phyloP scores from a whole-genome alignment of 2,888 invertebrate genomes.

The Torymus tubicola region DNA sequence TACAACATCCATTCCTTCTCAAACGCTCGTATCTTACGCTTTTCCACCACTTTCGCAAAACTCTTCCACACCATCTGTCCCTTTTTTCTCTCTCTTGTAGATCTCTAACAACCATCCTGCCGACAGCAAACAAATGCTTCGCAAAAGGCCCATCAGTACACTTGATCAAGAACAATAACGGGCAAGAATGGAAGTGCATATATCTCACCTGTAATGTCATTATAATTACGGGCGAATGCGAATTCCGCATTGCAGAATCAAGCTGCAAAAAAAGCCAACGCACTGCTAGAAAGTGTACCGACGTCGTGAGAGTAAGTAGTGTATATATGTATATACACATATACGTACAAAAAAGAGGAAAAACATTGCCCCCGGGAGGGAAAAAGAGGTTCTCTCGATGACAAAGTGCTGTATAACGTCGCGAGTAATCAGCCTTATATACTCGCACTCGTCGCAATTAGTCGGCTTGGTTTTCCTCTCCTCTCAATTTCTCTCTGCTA shows the following conservation, averaged over 20 bases:
- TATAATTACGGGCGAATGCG: conserved; percentile 21
- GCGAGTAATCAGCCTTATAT: background rate
- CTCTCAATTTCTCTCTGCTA: conserved; percentile 29
- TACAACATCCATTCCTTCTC: no score
- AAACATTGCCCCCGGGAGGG: background rate
- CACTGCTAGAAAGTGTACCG: conserved; percentile 47
- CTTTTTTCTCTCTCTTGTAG: no score
- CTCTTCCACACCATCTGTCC: no score
- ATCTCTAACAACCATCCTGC: no score
- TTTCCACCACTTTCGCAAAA: no score
- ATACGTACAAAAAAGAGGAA: background rate
- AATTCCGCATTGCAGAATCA: conserved; percentile 36
- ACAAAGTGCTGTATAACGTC: conserved; percentile 34
- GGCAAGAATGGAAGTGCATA: background rate
- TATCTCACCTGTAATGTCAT: conserved; percentile 21
- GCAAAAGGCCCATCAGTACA: no score
- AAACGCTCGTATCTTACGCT: no score
- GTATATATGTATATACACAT: background rate
- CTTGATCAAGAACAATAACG: no score
- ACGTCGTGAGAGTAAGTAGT: background rate
- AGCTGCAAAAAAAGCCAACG: conserved; percentile 1
- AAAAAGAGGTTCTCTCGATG: conserved; percentile 15
- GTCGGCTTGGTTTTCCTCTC: conserved; percentile 9
- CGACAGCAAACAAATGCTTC: no score
- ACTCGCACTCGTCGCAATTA: conserved; percentile 16